Evolutionary conservation across 2,797 vertebrate species (phyloP).

Genomic region (Gastrophryne carolinensis): DNA sequence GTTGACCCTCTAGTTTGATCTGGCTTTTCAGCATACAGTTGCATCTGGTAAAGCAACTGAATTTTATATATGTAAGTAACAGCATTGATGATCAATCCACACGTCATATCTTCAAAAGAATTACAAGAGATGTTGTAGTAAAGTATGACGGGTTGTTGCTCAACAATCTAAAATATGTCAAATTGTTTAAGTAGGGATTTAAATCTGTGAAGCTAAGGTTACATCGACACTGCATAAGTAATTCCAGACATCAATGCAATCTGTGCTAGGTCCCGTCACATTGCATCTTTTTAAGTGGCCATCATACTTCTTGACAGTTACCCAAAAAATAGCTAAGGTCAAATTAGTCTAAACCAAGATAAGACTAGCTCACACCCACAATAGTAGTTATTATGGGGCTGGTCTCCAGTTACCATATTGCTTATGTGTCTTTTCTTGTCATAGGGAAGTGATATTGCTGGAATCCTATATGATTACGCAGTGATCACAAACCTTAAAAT

Average conservation of each 20-base stretch:
- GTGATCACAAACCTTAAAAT: too few relatives aligned
- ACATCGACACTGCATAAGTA: constrained; percentile 16
- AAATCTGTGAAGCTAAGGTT: constrained; percentile 16
- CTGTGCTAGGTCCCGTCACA: neutral
- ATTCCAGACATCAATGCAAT: constrained; percentile 26
- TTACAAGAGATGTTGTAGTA: neutral
- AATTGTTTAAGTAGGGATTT: constrained; percentile 16
- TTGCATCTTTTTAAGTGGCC: neutral
- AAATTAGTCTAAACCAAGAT: too few relatives aligned
- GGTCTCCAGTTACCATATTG: too few relatives aligned
- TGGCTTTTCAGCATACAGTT: too few relatives aligned
- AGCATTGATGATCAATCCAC: constrained; percentile 5
- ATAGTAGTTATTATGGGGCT: too few relatives aligned
- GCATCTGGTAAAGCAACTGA: neutral
- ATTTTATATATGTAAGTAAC: neutral
- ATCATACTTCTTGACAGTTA: neutral
- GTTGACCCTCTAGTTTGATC: too few relatives aligned
- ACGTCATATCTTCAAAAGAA: constrained; percentile 22
- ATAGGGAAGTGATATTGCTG: too few relatives aligned
- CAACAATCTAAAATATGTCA: constrained; percentile 28
- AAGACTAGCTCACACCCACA: too few relatives aligned
- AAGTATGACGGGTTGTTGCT: neutral
- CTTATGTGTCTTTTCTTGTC: too few relatives aligned
- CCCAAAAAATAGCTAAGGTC: too few relatives aligned
- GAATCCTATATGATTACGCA: too few relatives aligned